These are phyloP conservation scores for Mechanitis messenoides DNA, from an alignment of 2,888 invertebrate species.

Conservation along the genomic window DNA sequence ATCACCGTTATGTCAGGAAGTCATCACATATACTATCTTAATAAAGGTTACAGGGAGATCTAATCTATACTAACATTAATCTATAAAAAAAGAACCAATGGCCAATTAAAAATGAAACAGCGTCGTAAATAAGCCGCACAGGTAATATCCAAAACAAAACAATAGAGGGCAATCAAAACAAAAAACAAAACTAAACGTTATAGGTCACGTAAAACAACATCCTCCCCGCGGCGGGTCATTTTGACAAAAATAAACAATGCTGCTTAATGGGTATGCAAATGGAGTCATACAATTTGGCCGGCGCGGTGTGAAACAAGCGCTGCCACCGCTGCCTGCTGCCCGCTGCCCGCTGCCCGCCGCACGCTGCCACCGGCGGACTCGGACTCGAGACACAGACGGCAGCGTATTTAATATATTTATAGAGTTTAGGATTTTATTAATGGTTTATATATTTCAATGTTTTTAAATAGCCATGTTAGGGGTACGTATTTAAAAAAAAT, in stretches of 20 bases:
- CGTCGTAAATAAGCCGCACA: background rate
- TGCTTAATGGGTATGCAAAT: constrained; percentile 40
- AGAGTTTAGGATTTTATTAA: too few relatives aligned
- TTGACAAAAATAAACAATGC: constrained; percentile 29
- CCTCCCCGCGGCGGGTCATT: constrained; percentile 19
- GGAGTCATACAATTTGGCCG: constrained; percentile 35
- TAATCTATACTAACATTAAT: too few relatives aligned
- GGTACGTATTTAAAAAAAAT: too few relatives aligned
- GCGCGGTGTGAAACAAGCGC: constrained; percentile 29
- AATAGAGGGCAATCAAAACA: constrained; percentile 3
- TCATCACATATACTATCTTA: too few relatives aligned
- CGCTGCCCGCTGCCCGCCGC: constrained; percentile 22
- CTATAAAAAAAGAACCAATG: too few relatives aligned
- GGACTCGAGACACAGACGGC: constrained; percentile 14
- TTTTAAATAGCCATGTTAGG: too few relatives aligned
- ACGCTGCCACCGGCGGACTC: constrained; percentile 21
- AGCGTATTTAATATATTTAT: constrained; percentile 5
- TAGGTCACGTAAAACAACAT: constrained; percentile 10
- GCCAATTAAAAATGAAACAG: too few relatives aligned
- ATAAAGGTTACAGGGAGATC: too few relatives aligned
- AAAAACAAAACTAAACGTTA: constrained; percentile 1
- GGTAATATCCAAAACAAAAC: background rate
- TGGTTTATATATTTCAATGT: too few relatives aligned
- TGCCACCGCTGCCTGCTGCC: constrained; percentile 23
- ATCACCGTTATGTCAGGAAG: too few relatives aligned